Evolutionary conservation across 2,888 invertebrate species (phyloP).

Genomic region (Eupeodes luniger): DNA sequence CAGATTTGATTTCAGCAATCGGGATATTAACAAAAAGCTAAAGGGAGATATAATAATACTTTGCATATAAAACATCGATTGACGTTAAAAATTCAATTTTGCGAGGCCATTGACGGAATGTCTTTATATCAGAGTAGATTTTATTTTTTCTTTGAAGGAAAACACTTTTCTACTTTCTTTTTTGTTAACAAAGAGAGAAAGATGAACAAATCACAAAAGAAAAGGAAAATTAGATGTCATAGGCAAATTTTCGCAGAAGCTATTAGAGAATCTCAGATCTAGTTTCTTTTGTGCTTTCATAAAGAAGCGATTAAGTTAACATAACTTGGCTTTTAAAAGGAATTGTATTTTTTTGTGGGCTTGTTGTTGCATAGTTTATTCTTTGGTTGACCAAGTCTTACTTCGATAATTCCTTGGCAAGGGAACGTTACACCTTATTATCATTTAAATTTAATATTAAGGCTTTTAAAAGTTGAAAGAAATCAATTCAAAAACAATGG

Average conservation of each 20-base stretch:
- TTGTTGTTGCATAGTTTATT: no score
- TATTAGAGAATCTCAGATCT: not conserved
- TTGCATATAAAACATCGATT: conserved; percentile 25
- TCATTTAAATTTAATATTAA: no score
- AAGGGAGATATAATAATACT: conserved; percentile 5
- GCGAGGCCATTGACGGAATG: conserved; percentile 14
- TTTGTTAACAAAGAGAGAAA: not conserved
- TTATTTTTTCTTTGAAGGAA: not conserved
- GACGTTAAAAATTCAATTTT: conserved; percentile 17
- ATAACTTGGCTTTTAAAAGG: not conserved
- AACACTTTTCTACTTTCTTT: not conserved
- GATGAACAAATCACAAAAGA: not conserved
- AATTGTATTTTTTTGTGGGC: not conserved
- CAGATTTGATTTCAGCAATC: conserved; percentile 22
- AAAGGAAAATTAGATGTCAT: conserved; percentile 18
- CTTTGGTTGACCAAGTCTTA: not conserved
- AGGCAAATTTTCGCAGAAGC: not conserved
- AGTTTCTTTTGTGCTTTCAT: not conserved
- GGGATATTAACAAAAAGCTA: conserved; percentile 11
- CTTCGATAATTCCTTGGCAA: not conserved
- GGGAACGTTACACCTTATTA: no score
- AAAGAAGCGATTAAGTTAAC: not conserved
- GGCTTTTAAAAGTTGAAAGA: no score
- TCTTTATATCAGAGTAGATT: not conserved
- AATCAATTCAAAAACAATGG: no score